Conservation (phyloP, 2,113 vertebrate genomes). For the Glareola pratincola region DNA sequence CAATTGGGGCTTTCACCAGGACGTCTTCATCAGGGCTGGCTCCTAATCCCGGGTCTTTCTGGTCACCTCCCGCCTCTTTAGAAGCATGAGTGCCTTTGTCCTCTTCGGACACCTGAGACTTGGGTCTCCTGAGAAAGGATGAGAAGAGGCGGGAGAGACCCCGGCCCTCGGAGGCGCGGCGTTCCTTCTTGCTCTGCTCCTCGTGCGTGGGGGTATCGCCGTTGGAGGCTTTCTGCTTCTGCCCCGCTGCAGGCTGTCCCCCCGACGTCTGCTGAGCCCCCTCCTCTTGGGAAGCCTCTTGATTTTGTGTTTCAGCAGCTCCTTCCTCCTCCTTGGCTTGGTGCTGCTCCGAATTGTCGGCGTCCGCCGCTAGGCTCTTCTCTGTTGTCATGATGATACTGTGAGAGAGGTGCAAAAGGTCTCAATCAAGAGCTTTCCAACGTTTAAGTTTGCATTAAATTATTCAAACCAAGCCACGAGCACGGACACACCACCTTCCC, state of each 20-base stretch:
- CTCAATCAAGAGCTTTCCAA: background rate
- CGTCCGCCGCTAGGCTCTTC: constrained; percentile 74
- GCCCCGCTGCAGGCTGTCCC: constrained; percentile 34
- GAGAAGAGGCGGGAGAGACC: constrained; percentile 92
- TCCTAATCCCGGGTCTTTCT: constrained; percentile 65
- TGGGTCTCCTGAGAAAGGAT: constrained; percentile 89
- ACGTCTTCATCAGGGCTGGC: constrained; percentile 71
- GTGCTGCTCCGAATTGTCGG: constrained; percentile 70
- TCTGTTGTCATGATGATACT: constrained; percentile 96
- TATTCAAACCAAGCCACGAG: background rate
- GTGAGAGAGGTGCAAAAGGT: background rate
- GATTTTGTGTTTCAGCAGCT: constrained; percentile 53
- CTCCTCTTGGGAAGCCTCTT: constrained; percentile 53
- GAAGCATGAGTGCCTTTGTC: constrained; percentile 71
- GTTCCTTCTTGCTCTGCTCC: constrained; percentile 77
- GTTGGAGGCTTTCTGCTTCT: constrained; percentile 69
- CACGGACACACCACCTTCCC: background rate
- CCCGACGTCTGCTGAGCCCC: constrained; percentile 10
- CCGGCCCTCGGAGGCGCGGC: constrained; percentile 77
- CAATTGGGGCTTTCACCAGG: constrained; percentile 91
- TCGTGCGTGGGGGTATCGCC: constrained; percentile 72
- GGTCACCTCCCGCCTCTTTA: constrained; percentile 66
- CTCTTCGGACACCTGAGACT: constrained; percentile 86
- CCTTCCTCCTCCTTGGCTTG: constrained; percentile 74
- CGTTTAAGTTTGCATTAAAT: background rate